Conservation (phyloP, 2,888 invertebrate genomes). For the Dromius quadrimaculatus region DNA sequence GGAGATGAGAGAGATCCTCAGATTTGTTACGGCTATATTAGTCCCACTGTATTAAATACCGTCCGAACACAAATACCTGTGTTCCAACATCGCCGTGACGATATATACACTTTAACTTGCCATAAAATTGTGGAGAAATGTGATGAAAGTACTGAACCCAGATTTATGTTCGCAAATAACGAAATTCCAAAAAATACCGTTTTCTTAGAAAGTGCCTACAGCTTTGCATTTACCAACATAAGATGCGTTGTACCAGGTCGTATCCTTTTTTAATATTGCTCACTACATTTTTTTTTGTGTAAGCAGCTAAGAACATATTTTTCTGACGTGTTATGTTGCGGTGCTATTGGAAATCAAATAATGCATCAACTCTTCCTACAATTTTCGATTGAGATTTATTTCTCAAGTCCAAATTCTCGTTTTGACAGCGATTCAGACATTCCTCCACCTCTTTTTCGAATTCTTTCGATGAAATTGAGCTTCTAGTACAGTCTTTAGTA, state of each 20-base stretch:
- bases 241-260: conserved; percentile 86
- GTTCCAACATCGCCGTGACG: conserved; percentile 81
- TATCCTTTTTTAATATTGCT: conserved; percentile 63
- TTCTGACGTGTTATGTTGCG: no score
- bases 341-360: no score
- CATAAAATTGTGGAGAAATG: conserved; percentile 54
- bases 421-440: no score
- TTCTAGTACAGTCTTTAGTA: no score
- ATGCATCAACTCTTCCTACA: no score
- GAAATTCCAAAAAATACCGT: conserved; percentile 72
- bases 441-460: no score
- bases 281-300: neutral
- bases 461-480: no score
- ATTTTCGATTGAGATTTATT: no score
- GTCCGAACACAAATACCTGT: conserved; percentile 91
- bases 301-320: conserved; percentile 5
- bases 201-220: conserved; percentile 78
- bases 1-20: no score
- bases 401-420: no score
- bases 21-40: no score
- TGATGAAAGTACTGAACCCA: conserved; percentile 41
- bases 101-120: conserved; percentile 69
- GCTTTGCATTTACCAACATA: conserved; percentile 90
- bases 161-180: conserved; percentile 71
- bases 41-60: no score